These are phyloP conservation scores for Brachionus plicatilis DNA, from an alignment of 1,140 invertebrate species.

Conservation along the genomic window DNA sequence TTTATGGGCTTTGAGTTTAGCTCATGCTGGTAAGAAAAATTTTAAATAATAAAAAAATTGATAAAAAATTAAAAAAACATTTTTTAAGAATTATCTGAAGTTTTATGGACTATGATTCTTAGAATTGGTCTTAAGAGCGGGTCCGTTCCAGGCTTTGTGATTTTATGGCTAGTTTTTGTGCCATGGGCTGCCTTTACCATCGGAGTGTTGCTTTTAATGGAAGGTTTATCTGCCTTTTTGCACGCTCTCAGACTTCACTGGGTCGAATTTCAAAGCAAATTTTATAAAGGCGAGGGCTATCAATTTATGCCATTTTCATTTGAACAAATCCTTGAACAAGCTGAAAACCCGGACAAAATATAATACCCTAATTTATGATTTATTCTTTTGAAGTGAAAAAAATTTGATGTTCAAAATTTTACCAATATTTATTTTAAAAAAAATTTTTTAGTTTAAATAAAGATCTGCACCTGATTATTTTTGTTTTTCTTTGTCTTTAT, in stretches of 20 bases:
- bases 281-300: slow-evolving; percentile 41
- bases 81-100: slow-evolving; percentile 84
- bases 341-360: slow-evolving; percentile 11
- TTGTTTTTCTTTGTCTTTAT: background rate
- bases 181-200: slow-evolving; percentile 80
- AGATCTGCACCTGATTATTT: background rate
- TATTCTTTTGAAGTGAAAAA: background rate
- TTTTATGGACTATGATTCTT: slow-evolving; percentile 92
- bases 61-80: background rate
- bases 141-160: slow-evolving; percentile 41
- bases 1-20: slow-evolving; percentile 87
- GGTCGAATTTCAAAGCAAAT: slow-evolving; percentile 42
- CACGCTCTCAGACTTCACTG: slow-evolving; percentile 96
- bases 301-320: slow-evolving; percentile 41
- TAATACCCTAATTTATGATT: background rate
- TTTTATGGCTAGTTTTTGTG: slow-evolving; percentile 65
- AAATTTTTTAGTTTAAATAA: background rate
- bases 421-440: background rate
- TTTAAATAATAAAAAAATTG: background rate
- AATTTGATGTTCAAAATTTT: background rate
- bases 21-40: slow-evolving; percentile 64
- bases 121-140: slow-evolving; percentile 59
- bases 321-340: slow-evolving; percentile 16
- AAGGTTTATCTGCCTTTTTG: slow-evolving; percentile 93
- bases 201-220: slow-evolving; percentile 85